Evolutionary conservation across 2,888 invertebrate genomes (phyloP).

Genomic region (Acleris holmiana): DNA sequence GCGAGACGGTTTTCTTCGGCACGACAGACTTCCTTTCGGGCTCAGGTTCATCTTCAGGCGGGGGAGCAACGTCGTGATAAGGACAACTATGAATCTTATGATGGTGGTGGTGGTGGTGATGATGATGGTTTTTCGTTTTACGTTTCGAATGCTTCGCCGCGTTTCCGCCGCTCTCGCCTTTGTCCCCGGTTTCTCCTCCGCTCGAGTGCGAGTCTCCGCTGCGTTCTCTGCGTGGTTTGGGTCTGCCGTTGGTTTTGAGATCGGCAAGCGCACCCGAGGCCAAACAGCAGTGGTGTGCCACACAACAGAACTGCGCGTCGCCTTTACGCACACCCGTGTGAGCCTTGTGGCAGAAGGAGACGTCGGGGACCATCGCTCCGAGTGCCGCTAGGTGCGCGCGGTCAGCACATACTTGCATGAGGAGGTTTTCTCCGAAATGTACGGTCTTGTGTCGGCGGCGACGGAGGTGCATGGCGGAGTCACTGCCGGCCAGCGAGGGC

Average conservation of each 20-base stretch:
- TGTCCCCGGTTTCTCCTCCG: constrained; percentile 75
- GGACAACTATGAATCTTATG: constrained; percentile 77
- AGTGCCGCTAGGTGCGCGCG: constrained; percentile 82
- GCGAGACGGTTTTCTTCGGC: constrained; percentile 79
- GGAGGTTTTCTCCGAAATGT: constrained; percentile 90
- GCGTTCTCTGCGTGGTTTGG: constrained; percentile 69
- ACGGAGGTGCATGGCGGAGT: constrained; percentile 85
- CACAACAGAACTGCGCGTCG: constrained; percentile 76
- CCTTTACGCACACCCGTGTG: constrained; percentile 73
- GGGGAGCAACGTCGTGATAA: constrained; percentile 69
- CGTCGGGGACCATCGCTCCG: constrained; percentile 77
- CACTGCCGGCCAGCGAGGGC: constrained; percentile 79
- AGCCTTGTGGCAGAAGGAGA: constrained; percentile 79
- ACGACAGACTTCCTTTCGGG: constrained; percentile 65
- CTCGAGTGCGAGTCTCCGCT: constrained; percentile 80
- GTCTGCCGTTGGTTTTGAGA: constrained; percentile 66
- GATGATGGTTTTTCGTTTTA: constrained; percentile 70
- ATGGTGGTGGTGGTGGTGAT: constrained; percentile 72
- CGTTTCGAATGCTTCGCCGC: constrained; percentile 60
- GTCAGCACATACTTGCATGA: constrained; percentile 90
- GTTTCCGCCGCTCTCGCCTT: constrained; percentile 63
- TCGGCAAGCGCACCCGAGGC: constrained; percentile 73
- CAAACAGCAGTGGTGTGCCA: constrained; percentile 80
- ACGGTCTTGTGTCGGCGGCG: constrained; percentile 91
- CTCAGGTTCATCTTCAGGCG: constrained; percentile 68